Evolutionary conservation across 2,888 invertebrate genomes (phyloP).

Genomic region (Bellardia pandia): DNA sequence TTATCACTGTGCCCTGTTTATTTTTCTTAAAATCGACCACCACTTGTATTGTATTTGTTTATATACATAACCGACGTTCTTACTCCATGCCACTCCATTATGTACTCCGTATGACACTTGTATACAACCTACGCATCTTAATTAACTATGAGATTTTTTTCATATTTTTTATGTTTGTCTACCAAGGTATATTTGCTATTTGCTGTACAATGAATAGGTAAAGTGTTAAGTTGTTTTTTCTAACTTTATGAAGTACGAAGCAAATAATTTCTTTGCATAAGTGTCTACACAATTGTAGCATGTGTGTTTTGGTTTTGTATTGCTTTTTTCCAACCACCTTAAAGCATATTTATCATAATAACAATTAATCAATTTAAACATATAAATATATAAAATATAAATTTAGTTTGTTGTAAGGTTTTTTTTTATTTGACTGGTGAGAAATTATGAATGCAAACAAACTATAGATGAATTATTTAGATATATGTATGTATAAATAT

Average conservation of each 20-base stretch:
- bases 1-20: too few relatives aligned
- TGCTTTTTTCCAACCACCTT: slow-evolving; percentile 31
- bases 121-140: slow-evolving; percentile 68
- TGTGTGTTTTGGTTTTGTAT: slow-evolving; percentile 16
- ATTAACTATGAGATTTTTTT: slow-evolving; percentile 49
- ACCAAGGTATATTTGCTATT: slow-evolving; percentile 18
- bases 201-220: background rate
- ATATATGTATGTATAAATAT: background rate
- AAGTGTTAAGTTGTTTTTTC: slow-evolving; percentile 36
- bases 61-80: background rate
- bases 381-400: background rate
- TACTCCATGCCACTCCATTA: slow-evolving; percentile 33
- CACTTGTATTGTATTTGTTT: background rate
- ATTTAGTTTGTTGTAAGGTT: slow-evolving; percentile 46
- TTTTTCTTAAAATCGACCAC: background rate
- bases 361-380: slow-evolving; percentile 69
- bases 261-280: slow-evolving; percentile 39
- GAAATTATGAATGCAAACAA: slow-evolving; percentile 57
- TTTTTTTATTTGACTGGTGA: slow-evolving; percentile 35
- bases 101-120: slow-evolving; percentile 50
- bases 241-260: slow-evolving; percentile 17
- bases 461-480: slow-evolving; percentile 24
- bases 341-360: slow-evolving; percentile 66
- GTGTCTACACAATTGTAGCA: slow-evolving; percentile 37
- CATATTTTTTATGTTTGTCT: background rate